Conservation (phyloP, 1,140 invertebrate species). For the Parasteatoda tepidariorum region DNA sequence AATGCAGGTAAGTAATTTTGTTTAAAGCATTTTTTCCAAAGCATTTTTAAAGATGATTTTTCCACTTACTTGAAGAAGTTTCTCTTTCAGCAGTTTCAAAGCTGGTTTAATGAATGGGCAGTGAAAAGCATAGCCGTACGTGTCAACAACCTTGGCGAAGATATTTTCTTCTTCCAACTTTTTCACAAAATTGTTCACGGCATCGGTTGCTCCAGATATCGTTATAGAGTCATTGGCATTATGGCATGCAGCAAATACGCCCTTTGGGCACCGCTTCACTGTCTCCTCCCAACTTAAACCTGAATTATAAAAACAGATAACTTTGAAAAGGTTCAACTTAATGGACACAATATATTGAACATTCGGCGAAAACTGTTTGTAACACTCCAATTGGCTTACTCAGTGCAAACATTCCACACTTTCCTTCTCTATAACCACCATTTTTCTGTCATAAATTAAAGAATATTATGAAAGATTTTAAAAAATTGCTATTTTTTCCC, state of each 20-base stretch:
- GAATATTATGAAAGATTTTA: too few relatives aligned
- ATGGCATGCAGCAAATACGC: constrained; percentile 90
- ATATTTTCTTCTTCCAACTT: constrained; percentile 80
- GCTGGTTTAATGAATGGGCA: constrained; percentile 84
- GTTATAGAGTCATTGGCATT: constrained; percentile 93
- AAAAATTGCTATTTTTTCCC: too few relatives aligned
- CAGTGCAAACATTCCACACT: too few relatives aligned
- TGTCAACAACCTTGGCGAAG: constrained; percentile 90
- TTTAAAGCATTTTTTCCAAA: too few relatives aligned
- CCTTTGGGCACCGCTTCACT: constrained; percentile 77
- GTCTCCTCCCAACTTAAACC: constrained; percentile 82
- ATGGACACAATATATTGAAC: neutral
- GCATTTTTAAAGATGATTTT: too few relatives aligned
- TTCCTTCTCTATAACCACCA: too few relatives aligned
- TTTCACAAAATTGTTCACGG: constrained; percentile 79
- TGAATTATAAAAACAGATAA: neutral
- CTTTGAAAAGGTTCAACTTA: neutral
- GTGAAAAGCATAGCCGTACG: constrained; percentile 92
- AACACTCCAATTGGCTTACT: too few relatives aligned
- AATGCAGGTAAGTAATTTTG: too few relatives aligned
- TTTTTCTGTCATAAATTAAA: too few relatives aligned
- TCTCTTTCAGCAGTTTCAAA: constrained; percentile 75
- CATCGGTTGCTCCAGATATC: constrained; percentile 84
- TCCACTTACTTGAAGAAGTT: constrained; percentile 6
- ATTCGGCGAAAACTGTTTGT: too few relatives aligned